Conservation (phyloP, 2,888 invertebrate genomes). For the Drosophila anomelani region DNA sequence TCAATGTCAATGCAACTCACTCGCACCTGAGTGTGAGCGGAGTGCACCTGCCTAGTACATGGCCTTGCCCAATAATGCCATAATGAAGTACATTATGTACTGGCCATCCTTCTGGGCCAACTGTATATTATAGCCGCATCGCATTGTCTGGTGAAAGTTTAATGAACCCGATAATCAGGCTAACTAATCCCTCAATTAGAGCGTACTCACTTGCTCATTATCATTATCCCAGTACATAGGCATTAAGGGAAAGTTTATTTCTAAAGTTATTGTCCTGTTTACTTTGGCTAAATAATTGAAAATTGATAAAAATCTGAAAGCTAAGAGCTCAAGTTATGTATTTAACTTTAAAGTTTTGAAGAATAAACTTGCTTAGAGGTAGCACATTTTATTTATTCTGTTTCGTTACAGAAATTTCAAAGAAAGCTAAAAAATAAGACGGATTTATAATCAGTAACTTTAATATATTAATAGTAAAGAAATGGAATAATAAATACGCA, state of each 20-base stretch:
- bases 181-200: conserved; percentile 52
- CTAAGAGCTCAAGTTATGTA: neutral
- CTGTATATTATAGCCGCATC: conserved; percentile 17
- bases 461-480: too few relatives aligned
- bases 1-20: conserved; percentile 71
- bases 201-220: conserved; percentile 21
- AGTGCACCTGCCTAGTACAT: conserved; percentile 13
- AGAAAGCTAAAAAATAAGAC: too few relatives aligned
- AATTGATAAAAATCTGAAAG: neutral
- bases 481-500: too few relatives aligned
- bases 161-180: conserved; percentile 69
- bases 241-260: neutral
- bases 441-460: too few relatives aligned
- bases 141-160: conserved; percentile 55
- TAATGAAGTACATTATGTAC: conserved; percentile 38
- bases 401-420: too few relatives aligned
- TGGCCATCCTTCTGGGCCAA: conserved; percentile 20
- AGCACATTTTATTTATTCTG: too few relatives aligned
- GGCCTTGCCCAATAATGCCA: conserved; percentile 20
- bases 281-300: neutral
- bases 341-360: too few relatives aligned
- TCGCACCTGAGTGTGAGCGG: conserved; percentile 22
- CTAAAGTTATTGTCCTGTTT: neutral
- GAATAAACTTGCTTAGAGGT: too few relatives aligned
- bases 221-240: conserved; percentile 1